Evolutionary conservation across 2,797 vertebrate species (phyloP).

Genomic region (Melanotaenia maccullochi): DNA sequence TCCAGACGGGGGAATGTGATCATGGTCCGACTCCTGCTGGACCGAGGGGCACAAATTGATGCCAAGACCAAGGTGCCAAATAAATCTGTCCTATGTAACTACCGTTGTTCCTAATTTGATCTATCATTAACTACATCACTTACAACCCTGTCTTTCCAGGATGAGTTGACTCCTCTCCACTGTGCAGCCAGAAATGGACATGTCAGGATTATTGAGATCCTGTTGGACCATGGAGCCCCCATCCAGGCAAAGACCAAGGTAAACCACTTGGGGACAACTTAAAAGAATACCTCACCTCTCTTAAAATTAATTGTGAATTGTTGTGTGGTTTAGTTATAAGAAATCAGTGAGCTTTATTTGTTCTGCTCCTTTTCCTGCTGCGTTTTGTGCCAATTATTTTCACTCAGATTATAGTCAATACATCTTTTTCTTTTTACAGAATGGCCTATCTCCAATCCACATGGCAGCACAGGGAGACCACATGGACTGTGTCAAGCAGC

Average conservation of each 20-base stretch:
- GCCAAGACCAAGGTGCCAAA: slow-evolving; percentile 92
- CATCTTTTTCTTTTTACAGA: slow-evolving; percentile 77
- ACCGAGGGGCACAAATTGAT: slow-evolving; percentile 95
- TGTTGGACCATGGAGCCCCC: slow-evolving; percentile 94
- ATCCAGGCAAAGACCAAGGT: slow-evolving; percentile 99
- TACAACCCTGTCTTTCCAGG: slow-evolving; percentile 75
- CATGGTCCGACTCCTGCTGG: slow-evolving; percentile 97
- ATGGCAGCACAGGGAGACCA: slow-evolving; percentile 98
- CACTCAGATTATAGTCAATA: slow-evolving; percentile 1
- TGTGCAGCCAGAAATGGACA: slow-evolving; percentile 97
- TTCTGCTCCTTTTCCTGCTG: not conserved
- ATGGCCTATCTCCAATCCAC: slow-evolving; percentile 96
- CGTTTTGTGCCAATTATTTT: slow-evolving; percentile 14
- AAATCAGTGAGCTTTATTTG: slow-evolving; percentile 5
- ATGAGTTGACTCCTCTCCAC: slow-evolving; percentile 96
- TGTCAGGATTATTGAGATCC: slow-evolving; percentile 93
- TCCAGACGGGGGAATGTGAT: slow-evolving; percentile 95
- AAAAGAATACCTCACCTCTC: not conserved
- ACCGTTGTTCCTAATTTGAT: slow-evolving; percentile 25
- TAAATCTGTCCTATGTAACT: not conserved
- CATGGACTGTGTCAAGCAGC: slow-evolving; percentile 94
- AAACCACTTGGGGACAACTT: slow-evolving; percentile 1
- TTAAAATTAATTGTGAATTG: not conserved
- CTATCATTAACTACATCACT: slow-evolving; percentile 29
- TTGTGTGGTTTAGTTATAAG: not conserved